A percentile compares a stretch with the other conserved stretches of the same genome.
Evolutionary conservation across 2,797 vertebrate genomes (phyloP).

Genomic region (Ataeniobius toweri): DNA sequence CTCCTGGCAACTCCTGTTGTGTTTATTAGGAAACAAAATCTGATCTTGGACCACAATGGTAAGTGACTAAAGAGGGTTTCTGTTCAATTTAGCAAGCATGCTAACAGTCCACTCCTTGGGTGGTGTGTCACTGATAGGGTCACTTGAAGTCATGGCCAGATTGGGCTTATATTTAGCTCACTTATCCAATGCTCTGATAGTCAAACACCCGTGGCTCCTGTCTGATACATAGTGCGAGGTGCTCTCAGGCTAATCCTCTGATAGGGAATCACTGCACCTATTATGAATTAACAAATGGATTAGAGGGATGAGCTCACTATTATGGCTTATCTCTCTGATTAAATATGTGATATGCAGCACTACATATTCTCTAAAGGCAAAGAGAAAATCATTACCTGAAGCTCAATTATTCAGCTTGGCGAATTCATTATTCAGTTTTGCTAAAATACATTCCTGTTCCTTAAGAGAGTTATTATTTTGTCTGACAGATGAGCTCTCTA

Average conservation of each 20-base stretch:
- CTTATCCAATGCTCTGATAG: constrained; percentile 61
- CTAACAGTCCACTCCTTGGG: constrained; percentile 51
- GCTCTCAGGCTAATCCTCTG: constrained; percentile 60
- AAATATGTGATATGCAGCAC: constrained; percentile 11
- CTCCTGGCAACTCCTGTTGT: constrained; percentile 70
- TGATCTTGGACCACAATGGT: constrained; percentile 41
- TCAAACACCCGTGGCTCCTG: constrained; percentile 24
- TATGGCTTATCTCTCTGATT: constrained; percentile 24
- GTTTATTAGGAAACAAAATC: constrained; percentile 73
- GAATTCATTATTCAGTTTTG: constrained; percentile 44
- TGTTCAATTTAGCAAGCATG: constrained; percentile 62
- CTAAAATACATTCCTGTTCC: constrained; percentile 34
- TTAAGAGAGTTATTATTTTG: constrained; percentile 22
- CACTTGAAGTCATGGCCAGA: constrained; percentile 43
- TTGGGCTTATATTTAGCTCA: constrained; percentile 66
- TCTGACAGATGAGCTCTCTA: constrained; percentile 9
- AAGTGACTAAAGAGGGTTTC: constrained; percentile 31
- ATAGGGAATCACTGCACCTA: constrained; percentile 58
- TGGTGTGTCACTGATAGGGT: constrained; percentile 58
- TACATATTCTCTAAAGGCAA: background rate
- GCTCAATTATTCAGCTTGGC: constrained; percentile 50
- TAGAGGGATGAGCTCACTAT: constrained; percentile 35
- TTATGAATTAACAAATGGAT: constrained; percentile 66
- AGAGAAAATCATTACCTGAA: constrained; percentile 32
- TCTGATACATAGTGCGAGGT: constrained; percentile 52